Conservation (phyloP, 2,797 vertebrate genomes). For the Potorous gilbertii region DNA sequence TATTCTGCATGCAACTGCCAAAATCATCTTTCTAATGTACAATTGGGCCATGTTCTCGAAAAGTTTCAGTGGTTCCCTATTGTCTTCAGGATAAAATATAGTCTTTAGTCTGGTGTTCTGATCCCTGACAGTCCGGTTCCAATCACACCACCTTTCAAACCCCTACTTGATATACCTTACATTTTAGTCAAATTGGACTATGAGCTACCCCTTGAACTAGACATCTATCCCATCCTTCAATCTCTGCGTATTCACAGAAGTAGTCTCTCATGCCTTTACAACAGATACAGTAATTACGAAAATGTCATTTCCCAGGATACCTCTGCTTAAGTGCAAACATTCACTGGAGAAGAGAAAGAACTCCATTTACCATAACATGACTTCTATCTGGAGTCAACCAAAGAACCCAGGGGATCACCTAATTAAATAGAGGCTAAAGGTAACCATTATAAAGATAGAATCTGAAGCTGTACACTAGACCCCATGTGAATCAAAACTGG, state of each 20-base stretch:
- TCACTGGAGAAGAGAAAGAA: background rate
- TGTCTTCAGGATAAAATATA: background rate
- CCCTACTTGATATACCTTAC: background rate
- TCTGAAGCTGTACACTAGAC: background rate
- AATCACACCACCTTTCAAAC: background rate
- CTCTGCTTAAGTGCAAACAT: background rate
- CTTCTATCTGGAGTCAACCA: background rate
- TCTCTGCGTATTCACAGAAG: background rate
- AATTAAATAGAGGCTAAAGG: background rate
- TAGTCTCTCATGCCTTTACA: background rate
- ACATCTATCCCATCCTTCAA: background rate
- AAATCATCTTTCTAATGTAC: background rate
- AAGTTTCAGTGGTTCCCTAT: background rate
- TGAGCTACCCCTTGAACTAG: background rate
- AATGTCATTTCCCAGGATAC: background rate
- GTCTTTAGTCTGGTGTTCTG: background rate
- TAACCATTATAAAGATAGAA: background rate
- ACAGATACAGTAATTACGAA: background rate
- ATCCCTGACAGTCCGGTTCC: background rate
- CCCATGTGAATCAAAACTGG: background rate
- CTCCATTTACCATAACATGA: background rate
- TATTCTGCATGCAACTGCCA: background rate
- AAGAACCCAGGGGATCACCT: background rate
- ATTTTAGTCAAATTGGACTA: background rate
- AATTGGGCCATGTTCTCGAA: background rate